phyloP scores from a whole-genome alignment of 1,140 invertebrate genomes.

The Leptestheria dahalacensis region DNA sequence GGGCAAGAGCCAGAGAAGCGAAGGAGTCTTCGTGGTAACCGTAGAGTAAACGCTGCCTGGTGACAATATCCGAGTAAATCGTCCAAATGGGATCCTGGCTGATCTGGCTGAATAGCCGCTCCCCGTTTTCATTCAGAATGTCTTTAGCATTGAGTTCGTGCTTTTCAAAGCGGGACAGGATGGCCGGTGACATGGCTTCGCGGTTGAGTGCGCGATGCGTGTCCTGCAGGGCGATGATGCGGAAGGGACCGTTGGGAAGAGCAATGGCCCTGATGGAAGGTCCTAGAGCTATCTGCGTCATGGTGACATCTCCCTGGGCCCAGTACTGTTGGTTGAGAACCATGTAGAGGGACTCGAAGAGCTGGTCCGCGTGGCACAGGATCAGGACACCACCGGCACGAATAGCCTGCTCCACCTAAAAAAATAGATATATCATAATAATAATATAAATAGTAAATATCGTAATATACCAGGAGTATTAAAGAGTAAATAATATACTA shows the following conservation, averaged over 20 bases:
- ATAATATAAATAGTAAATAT: neutral
- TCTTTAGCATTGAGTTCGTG: neutral
- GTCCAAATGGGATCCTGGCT: neutral
- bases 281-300: slow-evolving; percentile 6
- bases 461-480: no score
- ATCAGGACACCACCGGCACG: neutral
- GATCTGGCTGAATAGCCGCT: neutral
- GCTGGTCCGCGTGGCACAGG: slow-evolving; percentile 8
- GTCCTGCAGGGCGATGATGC: slow-evolving; percentile 10
- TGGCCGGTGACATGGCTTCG: neutral
- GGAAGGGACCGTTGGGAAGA: slow-evolving; percentile 6
- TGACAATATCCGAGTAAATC: neutral
- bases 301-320: neutral
- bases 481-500: no score
- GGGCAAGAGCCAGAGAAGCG: neutral
- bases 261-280: slow-evolving; percentile 3
- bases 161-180: slow-evolving; percentile 4
- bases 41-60: neutral
- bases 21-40: slow-evolving; percentile 10
- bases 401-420: slow-evolving; percentile 1
- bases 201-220: neutral
- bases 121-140: neutral
- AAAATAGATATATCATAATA: neutral
- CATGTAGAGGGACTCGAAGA: slow-evolving; percentile 9
- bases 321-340: slow-evolving; percentile 8